Evolutionary conservation across 2,888 invertebrate genomes (phyloP).

Genomic region (Itoplectis maculator): DNA sequence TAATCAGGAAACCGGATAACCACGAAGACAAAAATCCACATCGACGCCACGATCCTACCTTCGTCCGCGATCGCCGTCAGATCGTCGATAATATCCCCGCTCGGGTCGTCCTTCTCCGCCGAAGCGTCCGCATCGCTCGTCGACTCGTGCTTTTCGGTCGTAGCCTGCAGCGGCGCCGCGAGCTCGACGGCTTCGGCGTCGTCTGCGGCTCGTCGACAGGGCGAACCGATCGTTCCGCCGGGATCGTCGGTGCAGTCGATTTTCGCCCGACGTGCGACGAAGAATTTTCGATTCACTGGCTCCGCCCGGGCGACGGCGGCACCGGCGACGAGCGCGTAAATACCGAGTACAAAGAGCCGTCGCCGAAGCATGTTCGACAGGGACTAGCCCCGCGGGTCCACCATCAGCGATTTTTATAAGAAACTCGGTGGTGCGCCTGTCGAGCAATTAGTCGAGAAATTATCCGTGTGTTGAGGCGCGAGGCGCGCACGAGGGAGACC

Average conservation of each 20-base stretch:
- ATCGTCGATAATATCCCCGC: slow-evolving; percentile 10
- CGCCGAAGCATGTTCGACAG: slow-evolving; percentile 81
- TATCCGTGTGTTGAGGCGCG: slow-evolving; percentile 10
- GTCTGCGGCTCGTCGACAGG: slow-evolving; percentile 44
- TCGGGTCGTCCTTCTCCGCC: neutral
- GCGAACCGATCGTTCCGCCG: slow-evolving; percentile 50
- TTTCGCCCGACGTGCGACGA: slow-evolving; percentile 54
- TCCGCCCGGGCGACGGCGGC: slow-evolving; percentile 55
- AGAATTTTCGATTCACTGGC: slow-evolving; percentile 62
- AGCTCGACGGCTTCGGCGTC: slow-evolving; percentile 5
- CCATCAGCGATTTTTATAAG: slow-evolving; percentile 80
- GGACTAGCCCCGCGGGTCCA: slow-evolving; percentile 73
- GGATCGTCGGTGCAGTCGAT: slow-evolving; percentile 65
- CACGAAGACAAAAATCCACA: neutral
- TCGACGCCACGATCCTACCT: slow-evolving; percentile 42
- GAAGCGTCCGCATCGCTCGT: slow-evolving; percentile 2
- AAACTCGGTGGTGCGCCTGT: slow-evolving; percentile 23
- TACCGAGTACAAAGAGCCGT: slow-evolving; percentile 73
- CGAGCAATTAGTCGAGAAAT: slow-evolving; percentile 60
- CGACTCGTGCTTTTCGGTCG: neutral
- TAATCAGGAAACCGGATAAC: neutral
- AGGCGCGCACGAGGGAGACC: no score
- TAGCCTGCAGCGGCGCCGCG: slow-evolving; percentile 23
- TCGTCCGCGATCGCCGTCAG: slow-evolving; percentile 53
- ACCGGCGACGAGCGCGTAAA: slow-evolving; percentile 58